These are phyloP conservation scores for Halcyon chelicuti DNA, from an alignment of 2,797 vertebrate species.

Conservation along the genomic window DNA sequence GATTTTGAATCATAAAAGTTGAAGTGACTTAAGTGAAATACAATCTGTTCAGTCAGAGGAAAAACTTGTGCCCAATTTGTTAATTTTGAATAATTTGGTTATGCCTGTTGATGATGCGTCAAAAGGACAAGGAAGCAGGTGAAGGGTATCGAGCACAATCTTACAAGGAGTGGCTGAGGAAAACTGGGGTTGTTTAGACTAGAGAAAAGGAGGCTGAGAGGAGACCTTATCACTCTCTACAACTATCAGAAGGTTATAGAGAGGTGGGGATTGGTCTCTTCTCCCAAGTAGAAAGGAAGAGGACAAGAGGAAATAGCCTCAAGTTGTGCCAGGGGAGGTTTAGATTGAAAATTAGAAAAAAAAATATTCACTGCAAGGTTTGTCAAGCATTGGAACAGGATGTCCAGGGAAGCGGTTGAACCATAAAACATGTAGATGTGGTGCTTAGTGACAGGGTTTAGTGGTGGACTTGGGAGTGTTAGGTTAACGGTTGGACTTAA, in stretches of 20 bases:
- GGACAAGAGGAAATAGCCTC: neutral
- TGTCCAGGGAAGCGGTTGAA: neutral
- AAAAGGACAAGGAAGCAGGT: fast-evolving
- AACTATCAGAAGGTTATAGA: too few relatives aligned
- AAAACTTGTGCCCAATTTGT: neutral
- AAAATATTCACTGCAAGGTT: neutral
- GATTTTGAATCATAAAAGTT: neutral
- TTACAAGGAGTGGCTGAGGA: neutral
- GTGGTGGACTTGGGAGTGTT: neutral
- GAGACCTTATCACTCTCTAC: neutral
- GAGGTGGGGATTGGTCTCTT: neutral
- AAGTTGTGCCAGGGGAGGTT: neutral
- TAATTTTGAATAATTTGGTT: neutral
- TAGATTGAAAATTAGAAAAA: neutral
- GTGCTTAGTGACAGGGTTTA: neutral
- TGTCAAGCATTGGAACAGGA: neutral
- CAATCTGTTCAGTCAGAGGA: neutral
- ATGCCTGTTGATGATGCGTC: neutral
- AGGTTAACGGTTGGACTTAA: neutral
- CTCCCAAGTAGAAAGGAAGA: neutral
- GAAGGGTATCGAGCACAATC: neutral
- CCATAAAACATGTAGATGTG: neutral
- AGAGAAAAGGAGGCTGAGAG: neutral
- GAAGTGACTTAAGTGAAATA: neutral
- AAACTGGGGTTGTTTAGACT: neutral